Base-by-base conservation (phyloP, 1,140 invertebrate genomes). In the Drosophila orena region DNA sequence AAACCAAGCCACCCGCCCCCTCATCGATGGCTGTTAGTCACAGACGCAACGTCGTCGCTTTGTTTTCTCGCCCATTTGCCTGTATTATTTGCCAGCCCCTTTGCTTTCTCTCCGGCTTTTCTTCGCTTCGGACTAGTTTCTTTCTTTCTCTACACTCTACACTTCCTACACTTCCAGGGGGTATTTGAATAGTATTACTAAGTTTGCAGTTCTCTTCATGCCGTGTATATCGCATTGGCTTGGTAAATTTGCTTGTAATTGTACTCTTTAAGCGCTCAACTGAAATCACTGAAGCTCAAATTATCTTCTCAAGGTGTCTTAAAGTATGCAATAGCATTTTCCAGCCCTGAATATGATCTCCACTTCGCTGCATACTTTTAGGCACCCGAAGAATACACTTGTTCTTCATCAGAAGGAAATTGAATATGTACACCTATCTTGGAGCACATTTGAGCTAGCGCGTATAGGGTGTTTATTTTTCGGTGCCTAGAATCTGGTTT, bases 41-140 rank as follows among this genome's bases (percentile, higher is more conserved):
- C 83, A 86, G 83, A 86, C 83, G 79, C 71, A 83, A 58, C 58
- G 83, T 89, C 83, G 83, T 52, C 75, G 83, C 79, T 76, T 79
- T 86, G 70, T 88, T 85, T 88, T 85, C 86, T 80, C 52, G 57
- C 61, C 52, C 62, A 62, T 80, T 79, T 68, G 64, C 49, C 35
- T 61, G 46, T 65, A n/a, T 42, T 53, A 47, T 46, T 69, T 66
- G 62, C 42, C 64, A 40, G 66, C 64, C 49, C 34, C 22, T 70
- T 66, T 55, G 64, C 66, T 59, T 73, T 50, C 49, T 20, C 38
- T 73, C 58, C 53, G 61, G 40, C 72, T 65, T 66, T 57, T 70
- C 30, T 59, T 66, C 46, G 44, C 12, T 58, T 50, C 64, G 58
- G 57, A 42, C 62, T 57, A 71, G 46, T 64, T 77, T 77, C 38